Base-by-base conservation (phyloP, 2,113 vertebrate species). In the Silurus glanis region DNA sequence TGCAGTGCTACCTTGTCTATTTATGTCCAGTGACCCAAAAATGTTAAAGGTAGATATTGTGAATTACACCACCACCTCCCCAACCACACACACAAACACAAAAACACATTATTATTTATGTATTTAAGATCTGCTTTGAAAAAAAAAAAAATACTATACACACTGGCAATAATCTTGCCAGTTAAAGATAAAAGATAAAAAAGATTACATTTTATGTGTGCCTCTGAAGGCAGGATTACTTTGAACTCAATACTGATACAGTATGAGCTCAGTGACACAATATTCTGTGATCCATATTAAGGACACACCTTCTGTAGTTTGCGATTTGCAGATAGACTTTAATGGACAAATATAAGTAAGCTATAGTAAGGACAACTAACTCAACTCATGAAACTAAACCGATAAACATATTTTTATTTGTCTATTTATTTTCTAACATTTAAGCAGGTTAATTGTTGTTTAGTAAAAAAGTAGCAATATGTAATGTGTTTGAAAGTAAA, bases 21-120 rank as follows among this genome's bases (percentile, higher is more conserved):
- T 61, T 62, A 45, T 80, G 28, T 19, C 79, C 28, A 45, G 79
- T 47, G 79, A 62, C 75, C 53, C 53, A 56, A 28, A 79, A 79
- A 17, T 79, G 14, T 9, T 28, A 78, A 12, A 78, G 23, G 51
- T 51, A 76, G 51, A 12, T 8, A 13, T 47, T 53, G n/a, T 53
- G n/a, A 23, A 78, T 5, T 7, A 75, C 47, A 19, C 69, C 37
- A 17, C 67, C 17, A 75, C 72, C 19, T 9, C 17, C 28, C 19
- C 37, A 7, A 10, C 10, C 37, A 21, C 45, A 74, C 45, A 51
- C 45, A 51, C 19, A 25, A 47, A 53, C 45, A n/a, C 47, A 75
- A 17, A 53, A 21, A 75, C 72, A 75, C 9, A 75, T 6, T n/a
- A n/a, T 14, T 55, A 78, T 5, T 9, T 49, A 47, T 75, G 19